A percentile compares a stretch with the other conserved stretches of the same genome.
phyloP scores from a whole-genome alignment of 2,113 vertebrate genomes.

The Sylvilagus bachmani region DNA sequence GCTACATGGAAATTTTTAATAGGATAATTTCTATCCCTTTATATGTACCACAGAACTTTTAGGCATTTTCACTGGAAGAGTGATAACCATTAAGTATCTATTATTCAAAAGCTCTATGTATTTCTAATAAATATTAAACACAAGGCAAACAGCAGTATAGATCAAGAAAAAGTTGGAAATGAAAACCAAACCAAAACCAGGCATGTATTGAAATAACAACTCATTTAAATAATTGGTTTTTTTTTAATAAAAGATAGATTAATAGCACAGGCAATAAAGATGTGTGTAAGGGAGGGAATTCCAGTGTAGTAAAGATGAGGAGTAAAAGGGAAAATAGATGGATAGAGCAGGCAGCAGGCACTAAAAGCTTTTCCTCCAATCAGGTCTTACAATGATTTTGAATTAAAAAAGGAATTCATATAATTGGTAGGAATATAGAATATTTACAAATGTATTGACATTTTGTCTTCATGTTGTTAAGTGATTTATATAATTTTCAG shows the following conservation, averaged over 20 bases:
- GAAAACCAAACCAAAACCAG: slow-evolving; percentile 10
- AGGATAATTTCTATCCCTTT: neutral
- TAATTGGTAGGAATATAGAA: neutral
- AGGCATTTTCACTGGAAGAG: neutral
- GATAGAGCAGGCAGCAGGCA: neutral
- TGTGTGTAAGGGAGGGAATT: neutral
- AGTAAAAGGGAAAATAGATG: neutral
- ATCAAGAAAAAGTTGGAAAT: neutral
- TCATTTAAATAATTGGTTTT: slow-evolving; percentile 7
- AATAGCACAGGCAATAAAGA: neutral
- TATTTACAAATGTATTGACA: neutral
- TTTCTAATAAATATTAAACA: slow-evolving; percentile 50
- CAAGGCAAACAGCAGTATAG: neutral
- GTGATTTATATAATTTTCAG: neutral
- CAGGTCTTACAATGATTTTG: neutral
- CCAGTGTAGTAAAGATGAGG: neutral
- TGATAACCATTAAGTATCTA: neutral
- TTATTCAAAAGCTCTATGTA: neutral
- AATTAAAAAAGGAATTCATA: slow-evolving; percentile 10
- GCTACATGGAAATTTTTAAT: neutral
- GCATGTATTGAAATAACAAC: neutral
- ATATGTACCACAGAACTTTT: neutral
- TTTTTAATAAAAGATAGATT: slow-evolving; percentile 2
- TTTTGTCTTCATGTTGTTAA: slow-evolving; percentile 38
- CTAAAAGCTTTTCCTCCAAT: neutral